Evolutionary conservation across 64 coral and sea anemone genomes (phyloP).

Genomic region (Exaiptasia diaphana): DNA sequence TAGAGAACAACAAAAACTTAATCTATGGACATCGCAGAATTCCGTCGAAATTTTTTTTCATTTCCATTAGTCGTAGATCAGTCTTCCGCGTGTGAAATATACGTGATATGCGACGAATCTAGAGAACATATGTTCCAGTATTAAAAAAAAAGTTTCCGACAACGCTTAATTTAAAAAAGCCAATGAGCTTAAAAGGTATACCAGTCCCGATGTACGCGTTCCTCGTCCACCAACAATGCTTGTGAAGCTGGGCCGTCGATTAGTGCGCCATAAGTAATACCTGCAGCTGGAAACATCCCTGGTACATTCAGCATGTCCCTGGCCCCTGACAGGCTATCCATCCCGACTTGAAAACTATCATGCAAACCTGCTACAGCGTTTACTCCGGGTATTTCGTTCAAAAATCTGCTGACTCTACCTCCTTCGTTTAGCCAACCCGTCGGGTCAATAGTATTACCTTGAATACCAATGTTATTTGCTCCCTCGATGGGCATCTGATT

Average conservation of each 20-base stretch:
- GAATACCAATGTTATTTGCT: background rate
- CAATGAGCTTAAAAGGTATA: too few species aligned
- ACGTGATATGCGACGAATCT: too few species aligned
- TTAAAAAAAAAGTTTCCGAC: too few species aligned
- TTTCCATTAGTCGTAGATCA: too few species aligned
- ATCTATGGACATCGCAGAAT: too few species aligned
- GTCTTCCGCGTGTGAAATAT: too few species aligned
- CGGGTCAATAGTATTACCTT: background rate
- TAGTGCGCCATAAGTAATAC: background rate
- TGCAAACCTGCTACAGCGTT: background rate
- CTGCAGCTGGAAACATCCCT: background rate
- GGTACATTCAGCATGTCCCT: background rate
- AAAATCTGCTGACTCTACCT: background rate
- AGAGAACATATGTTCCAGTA: too few species aligned
- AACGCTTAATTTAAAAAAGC: too few species aligned
- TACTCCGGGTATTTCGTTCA: slow-evolving; percentile 1
- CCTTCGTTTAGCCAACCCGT: background rate
- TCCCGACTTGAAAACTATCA: background rate
- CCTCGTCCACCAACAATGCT: background rate
- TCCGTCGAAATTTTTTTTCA: too few species aligned
- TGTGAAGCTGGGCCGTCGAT: slow-evolving; percentile 5
- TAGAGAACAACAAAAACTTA: too few species aligned
- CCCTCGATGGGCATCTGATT: background rate
- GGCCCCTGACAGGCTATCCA: background rate
- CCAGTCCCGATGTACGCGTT: too few species aligned